Percentiles rank a stretch among this genome's conserved stretches.
These are phyloP conservation scores for Apis laboriosa DNA, from an alignment of 1,140 invertebrate species.

Conservation along the genomic window DNA sequence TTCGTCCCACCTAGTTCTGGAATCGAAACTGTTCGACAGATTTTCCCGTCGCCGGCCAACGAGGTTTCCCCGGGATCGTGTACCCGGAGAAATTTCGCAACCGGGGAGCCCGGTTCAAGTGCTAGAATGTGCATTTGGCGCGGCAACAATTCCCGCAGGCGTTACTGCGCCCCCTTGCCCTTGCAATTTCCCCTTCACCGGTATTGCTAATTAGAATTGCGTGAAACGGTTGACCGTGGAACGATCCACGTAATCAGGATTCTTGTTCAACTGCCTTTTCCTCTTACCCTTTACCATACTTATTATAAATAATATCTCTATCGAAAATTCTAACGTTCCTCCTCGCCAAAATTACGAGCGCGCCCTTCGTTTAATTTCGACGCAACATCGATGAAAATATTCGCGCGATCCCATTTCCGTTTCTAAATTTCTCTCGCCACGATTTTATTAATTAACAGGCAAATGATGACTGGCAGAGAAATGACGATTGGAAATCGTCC, in stretches of 20 bases:
- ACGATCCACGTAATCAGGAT: slow-evolving; percentile 40
- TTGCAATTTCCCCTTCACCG: not conserved
- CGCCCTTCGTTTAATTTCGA: no score
- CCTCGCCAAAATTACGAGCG: no score
- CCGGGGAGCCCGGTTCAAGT: slow-evolving; percentile 10
- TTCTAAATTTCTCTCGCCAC: no score
- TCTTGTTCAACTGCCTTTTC: slow-evolving; percentile 20
- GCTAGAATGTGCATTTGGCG: slow-evolving; percentile 39
- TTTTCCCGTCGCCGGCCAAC: slow-evolving; percentile 34
- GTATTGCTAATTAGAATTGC: slow-evolving; percentile 56
- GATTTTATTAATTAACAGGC: no score
- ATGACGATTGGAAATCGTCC: not conserved
- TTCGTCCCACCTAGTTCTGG: not conserved
- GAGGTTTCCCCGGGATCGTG: slow-evolving; percentile 37
- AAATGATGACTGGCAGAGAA: not conserved
- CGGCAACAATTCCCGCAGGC: slow-evolving; percentile 49
- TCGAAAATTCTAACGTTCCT: no score
- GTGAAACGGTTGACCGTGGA: slow-evolving; percentile 42
- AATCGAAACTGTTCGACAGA: slow-evolving; percentile 31
- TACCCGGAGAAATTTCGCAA: slow-evolving; percentile 49
- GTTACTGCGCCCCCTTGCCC: slow-evolving; percentile 21
- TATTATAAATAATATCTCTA: not conserved
- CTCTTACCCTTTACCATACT: not conserved
- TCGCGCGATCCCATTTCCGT: no score
- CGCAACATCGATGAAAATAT: no score